Percentiles rank a stretch among this genome's conserved stretches.
Evolutionary conservation across 2,113 vertebrate species (phyloP).

Genomic region (Neolamprologus variostigma): DNA sequence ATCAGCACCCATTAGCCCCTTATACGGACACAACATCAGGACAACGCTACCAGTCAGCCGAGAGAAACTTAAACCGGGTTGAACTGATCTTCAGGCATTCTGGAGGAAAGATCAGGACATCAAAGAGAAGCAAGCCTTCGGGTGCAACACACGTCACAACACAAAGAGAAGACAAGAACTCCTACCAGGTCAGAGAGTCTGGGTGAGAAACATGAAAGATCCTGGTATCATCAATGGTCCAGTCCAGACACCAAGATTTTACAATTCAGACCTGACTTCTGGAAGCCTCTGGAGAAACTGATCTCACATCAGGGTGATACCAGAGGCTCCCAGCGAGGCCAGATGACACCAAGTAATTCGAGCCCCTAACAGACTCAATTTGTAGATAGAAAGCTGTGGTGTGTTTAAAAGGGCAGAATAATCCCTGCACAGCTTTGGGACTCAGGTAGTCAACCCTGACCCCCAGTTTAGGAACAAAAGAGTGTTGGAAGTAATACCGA

Average conservation of each 20-base stretch:
- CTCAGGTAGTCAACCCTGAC: not conserved
- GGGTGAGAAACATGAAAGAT: too few relatives aligned
- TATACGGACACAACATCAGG: not conserved
- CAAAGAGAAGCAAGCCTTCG: not conserved
- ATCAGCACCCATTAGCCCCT: not conserved
- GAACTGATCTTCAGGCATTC: not conserved
- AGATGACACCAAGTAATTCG: not conserved
- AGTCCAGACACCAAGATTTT: not conserved
- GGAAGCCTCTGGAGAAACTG: not conserved
- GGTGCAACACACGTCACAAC: not conserved
- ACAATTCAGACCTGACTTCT: not conserved
- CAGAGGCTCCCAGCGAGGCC: not conserved
- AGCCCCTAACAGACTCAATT: not conserved
- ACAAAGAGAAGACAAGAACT: not conserved
- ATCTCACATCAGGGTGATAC: not conserved
- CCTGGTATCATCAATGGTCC: not conserved
- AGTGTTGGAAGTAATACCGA: not conserved
- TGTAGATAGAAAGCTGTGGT: not conserved
- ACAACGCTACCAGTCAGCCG: not conserved
- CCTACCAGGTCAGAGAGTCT: too few relatives aligned
- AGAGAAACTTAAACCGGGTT: not conserved
- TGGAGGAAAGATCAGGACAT: not conserved
- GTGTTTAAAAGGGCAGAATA: not conserved
- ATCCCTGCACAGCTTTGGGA: not conserved
- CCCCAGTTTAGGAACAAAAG: not conserved